These are phyloP conservation scores for Syrmaticus mikado DNA, from an alignment of 2,113 vertebrate genomes.

Conservation along the genomic window DNA sequence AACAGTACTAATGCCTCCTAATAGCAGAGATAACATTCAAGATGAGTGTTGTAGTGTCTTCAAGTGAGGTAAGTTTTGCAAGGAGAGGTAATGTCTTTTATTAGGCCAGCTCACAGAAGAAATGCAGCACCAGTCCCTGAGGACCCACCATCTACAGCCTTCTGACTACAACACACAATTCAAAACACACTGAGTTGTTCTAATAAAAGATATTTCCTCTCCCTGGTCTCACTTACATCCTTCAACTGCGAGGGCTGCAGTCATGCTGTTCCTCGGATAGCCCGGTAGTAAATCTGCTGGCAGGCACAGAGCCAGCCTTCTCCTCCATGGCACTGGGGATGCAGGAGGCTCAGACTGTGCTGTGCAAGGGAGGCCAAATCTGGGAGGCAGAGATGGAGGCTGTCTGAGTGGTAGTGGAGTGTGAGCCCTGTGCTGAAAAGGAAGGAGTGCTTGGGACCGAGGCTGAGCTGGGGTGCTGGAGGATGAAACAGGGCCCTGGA, in stretches of 20 bases:
- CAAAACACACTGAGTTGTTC: not conserved
- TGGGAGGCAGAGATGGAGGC: not conserved
- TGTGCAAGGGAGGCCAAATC: not conserved
- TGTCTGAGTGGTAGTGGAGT: rapidly evolving
- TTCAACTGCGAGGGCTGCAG: not conserved
- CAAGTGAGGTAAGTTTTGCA: constrained; percentile 1
- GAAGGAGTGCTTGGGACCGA: not conserved
- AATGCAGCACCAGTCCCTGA: not conserved
- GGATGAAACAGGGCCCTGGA: not conserved
- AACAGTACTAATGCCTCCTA: not conserved
- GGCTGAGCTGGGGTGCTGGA: not conserved
- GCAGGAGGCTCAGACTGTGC: not conserved
- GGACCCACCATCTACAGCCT: not conserved
- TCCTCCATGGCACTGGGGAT: not conserved
- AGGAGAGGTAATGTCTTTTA: not conserved
- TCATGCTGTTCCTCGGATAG: not conserved
- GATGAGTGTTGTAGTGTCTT: not conserved
- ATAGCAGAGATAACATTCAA: not conserved
- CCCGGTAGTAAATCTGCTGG: not conserved
- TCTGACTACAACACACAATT: constrained; percentile 17
- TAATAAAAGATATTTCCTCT: constrained; percentile 26
- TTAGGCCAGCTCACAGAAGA: not conserved
- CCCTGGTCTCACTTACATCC: not conserved
- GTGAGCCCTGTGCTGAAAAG: not conserved
- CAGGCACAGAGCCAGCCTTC: not conserved